Conservation (phyloP, 2,113 vertebrate genomes). For the Pelodiscus sinensis region DNA sequence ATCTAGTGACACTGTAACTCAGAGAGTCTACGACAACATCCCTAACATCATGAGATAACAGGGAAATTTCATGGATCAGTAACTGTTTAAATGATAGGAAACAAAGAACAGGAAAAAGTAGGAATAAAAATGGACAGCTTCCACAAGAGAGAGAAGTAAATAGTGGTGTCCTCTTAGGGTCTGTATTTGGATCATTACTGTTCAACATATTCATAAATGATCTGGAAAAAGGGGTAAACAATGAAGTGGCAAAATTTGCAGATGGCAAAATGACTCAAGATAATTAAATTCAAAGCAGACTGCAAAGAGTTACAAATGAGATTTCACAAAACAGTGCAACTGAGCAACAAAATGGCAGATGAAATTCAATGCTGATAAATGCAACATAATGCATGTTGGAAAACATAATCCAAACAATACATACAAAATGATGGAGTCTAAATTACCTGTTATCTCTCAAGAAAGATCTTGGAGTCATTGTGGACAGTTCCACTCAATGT, state of each 20-base stretch:
- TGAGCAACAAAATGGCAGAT: neutral
- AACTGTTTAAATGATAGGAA: neutral
- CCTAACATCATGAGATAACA: neutral
- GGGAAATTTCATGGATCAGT: neutral
- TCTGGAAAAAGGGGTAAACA: neutral
- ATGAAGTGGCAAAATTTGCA: neutral
- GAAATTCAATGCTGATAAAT: neutral
- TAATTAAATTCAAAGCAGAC: neutral
- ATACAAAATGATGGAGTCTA: neutral
- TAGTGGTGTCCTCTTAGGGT: neutral
- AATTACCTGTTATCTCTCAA: neutral
- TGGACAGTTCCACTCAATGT: neutral
- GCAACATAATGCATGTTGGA: neutral
- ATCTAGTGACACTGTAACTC: neutral
- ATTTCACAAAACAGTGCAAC: neutral
- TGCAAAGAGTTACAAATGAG: neutral
- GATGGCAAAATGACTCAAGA: neutral
- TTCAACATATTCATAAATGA: neutral
- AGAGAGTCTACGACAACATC: neutral
- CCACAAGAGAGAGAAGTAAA: neutral
- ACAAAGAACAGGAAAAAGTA: neutral
- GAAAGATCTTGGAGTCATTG: neutral
- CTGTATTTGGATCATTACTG: neutral
- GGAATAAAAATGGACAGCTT: neutral
- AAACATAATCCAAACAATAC: neutral